Evolutionary conservation across 2,797 vertebrate genomes (phyloP).

Genomic region (Poeciliopsis presidionis): DNA sequence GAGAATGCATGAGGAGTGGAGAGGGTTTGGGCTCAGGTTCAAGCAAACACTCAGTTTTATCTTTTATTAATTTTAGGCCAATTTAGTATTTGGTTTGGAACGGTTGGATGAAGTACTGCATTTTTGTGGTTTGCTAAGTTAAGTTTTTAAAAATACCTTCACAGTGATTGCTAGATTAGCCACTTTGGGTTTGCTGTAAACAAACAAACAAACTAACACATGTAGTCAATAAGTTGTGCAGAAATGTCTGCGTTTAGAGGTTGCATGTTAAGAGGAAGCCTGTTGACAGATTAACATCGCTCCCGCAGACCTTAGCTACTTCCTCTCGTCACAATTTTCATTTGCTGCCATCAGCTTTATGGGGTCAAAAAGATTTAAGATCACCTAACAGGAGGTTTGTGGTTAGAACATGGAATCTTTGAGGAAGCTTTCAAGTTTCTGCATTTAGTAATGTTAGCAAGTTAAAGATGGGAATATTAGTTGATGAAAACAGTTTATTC

Average conservation of each 20-base stretch:
- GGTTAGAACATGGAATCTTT: conserved; percentile 25
- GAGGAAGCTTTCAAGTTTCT: neutral
- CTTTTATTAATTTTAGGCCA: neutral
- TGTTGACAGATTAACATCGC: conserved; percentile 65
- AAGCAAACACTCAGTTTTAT: conserved; percentile 10
- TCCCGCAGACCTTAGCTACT: conserved; percentile 65
- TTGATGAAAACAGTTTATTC: conserved; percentile 2
- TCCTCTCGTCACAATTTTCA: conserved; percentile 76
- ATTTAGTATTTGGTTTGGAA: conserved; percentile 13
- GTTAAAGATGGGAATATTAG: conserved; percentile 3
- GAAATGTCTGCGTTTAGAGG: conserved; percentile 26
- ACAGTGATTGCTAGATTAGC: neutral
- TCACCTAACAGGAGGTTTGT: conserved; percentile 51
- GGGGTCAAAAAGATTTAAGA: conserved; percentile 55
- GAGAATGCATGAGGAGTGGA: conserved; percentile 71
- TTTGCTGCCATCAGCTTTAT: conserved; percentile 74
- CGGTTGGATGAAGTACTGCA: conserved; percentile 8
- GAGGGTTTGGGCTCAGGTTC: conserved; percentile 29
- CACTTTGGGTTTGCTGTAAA: neutral
- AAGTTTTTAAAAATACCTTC: neutral
- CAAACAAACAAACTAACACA: neutral
- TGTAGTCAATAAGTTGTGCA: conserved; percentile 11
- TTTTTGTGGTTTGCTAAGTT: neutral
- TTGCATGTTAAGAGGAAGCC: conserved; percentile 64
- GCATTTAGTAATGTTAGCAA: conserved; percentile 3